A percentile compares a stretch with the other conserved stretches of the same genome.
phyloP scores from a whole-genome alignment of 2,888 invertebrate genomes.

The Amphipoea oculea region DNA sequence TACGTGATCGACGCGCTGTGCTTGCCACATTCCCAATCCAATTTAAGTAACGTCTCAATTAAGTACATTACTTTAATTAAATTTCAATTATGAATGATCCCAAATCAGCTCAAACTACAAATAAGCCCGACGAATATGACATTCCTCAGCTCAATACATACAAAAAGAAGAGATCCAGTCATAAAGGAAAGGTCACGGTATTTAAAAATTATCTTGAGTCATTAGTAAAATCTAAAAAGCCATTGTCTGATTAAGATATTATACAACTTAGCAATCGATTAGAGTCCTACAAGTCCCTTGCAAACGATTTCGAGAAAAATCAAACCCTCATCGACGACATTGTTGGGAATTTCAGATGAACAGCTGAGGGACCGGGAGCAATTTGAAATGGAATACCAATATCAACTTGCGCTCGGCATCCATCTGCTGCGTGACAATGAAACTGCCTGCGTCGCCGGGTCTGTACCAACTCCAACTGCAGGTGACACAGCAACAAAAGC shows the following conservation, averaged over 20 bases:
- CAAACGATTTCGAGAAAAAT: not conserved
- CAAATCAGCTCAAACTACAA: not conserved
- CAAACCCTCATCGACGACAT: not conserved
- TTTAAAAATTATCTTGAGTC: not conserved
- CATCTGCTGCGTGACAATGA: not conserved
- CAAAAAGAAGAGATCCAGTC: not conserved
- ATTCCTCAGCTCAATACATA: not conserved
- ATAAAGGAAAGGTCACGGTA: not conserved
- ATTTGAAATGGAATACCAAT: slow-evolving; percentile 2
- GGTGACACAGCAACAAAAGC: not conserved
- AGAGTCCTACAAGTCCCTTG: slow-evolving; percentile 7
- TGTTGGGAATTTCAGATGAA: not conserved
- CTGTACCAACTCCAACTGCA: not conserved
- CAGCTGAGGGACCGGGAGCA: not conserved
- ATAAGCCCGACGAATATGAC: not conserved
- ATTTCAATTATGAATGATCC: not conserved
- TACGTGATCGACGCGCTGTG: not conserved
- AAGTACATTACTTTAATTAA: not conserved
- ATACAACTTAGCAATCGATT: not conserved
- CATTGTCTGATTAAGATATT: not conserved
- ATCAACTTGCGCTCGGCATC: slow-evolving; percentile 14
- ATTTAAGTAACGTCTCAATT: not conserved
- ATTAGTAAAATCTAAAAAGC: not conserved
- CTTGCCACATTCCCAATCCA: not conserved
- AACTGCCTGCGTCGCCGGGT: slow-evolving; percentile 4